Evolutionary conservation across 2,797 vertebrate species (phyloP).

Genomic region (Esox lucius): DNA sequence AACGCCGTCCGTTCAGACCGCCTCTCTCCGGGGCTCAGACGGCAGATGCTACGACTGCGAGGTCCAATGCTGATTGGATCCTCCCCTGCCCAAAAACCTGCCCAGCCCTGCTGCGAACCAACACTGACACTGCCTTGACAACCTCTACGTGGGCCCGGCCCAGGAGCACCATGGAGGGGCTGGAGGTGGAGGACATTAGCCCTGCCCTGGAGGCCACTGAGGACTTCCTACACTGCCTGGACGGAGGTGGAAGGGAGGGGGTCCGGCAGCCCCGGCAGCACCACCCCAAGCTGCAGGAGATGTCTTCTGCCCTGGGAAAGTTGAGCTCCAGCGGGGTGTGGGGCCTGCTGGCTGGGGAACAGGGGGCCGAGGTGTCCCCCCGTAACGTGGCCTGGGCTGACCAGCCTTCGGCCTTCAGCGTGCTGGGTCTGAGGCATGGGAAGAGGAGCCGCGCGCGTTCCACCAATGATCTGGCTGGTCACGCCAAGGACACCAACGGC

Average conservation of each 20-base stretch:
- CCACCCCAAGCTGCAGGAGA: constrained; percentile 60
- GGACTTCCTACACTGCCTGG: constrained; percentile 90
- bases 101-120: background rate
- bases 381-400: constrained; percentile 75
- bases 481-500: constrained; percentile 75
- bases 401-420: constrained; percentile 71
- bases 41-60: constrained; percentile 43
- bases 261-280: constrained; percentile 57
- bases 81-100: constrained; percentile 6
- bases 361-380: constrained; percentile 68
- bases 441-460: constrained; percentile 90
- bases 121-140: background rate
- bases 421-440: constrained; percentile 83
- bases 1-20: constrained; percentile 30
- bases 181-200: constrained; percentile 93
- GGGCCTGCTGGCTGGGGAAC: constrained; percentile 69
- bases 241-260: constrained; percentile 67
- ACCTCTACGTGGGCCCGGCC: background rate
- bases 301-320: constrained; percentile 66
- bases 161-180: constrained; percentile 82
- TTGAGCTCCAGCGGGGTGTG: constrained; percentile 75
- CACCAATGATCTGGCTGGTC: constrained; percentile 88
- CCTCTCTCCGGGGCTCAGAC: constrained; percentile 31
- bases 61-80: constrained; percentile 32
- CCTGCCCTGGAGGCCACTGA: constrained; percentile 96